phyloP scores from a whole-genome alignment of 2,797 vertebrate species.

The Cossypha polioptera region DNA sequence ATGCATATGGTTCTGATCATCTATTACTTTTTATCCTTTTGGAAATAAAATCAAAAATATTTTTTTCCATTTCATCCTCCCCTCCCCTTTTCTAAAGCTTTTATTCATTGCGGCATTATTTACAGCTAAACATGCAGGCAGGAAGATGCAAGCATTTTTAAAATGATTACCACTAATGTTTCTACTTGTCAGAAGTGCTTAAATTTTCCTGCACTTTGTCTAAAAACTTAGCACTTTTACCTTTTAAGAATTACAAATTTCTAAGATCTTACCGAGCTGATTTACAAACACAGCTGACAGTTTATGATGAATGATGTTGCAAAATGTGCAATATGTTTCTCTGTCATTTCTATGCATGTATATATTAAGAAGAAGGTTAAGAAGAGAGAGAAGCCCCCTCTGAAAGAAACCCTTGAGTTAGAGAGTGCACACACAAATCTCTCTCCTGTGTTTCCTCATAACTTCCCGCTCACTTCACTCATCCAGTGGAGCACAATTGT shows the following conservation, averaged over 20 bases:
- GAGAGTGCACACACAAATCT: slow-evolving; percentile 59
- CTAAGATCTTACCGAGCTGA: slow-evolving; percentile 76
- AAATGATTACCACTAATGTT: slow-evolving; percentile 81
- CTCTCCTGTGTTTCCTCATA: slow-evolving; percentile 61
- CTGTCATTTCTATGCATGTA: slow-evolving; percentile 69
- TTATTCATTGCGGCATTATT: slow-evolving; percentile 75
- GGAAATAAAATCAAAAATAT: slow-evolving; percentile 65
- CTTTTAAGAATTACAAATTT: slow-evolving; percentile 80
- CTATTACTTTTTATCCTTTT: slow-evolving; percentile 63
- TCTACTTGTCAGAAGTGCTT: slow-evolving; percentile 79
- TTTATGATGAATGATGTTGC: slow-evolving; percentile 78
- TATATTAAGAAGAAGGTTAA: slow-evolving; percentile 74
- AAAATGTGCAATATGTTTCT: slow-evolving; percentile 76
- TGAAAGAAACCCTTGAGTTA: slow-evolving; percentile 71
- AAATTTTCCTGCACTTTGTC: slow-evolving; percentile 80
- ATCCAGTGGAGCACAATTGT: slow-evolving; percentile 79
- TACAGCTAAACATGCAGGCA: slow-evolving; percentile 78
- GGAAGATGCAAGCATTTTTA: slow-evolving; percentile 76
- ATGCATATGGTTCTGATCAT: not conserved
- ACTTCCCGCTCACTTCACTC: slow-evolving; percentile 72
- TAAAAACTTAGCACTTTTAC: slow-evolving; percentile 80
- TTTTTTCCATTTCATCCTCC: slow-evolving; percentile 68
- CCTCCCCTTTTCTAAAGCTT: slow-evolving; percentile 67
- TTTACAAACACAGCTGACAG: slow-evolving; percentile 82
- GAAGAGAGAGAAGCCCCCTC: slow-evolving; percentile 61